Evolutionary conservation across 2,888 invertebrate species (phyloP).

Genomic region (Anodontia alba): DNA sequence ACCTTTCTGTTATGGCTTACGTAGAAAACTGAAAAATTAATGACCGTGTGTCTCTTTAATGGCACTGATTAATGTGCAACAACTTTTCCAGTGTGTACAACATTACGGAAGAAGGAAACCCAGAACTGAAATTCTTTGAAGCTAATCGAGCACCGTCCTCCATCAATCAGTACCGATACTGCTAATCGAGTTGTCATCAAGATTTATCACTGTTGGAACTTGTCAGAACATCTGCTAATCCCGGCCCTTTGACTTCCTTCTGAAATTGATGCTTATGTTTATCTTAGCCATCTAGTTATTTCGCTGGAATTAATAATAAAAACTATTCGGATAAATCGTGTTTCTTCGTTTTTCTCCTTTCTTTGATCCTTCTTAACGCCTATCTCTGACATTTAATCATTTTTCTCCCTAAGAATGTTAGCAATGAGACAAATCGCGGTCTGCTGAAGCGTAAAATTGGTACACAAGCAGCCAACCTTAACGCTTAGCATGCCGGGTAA

Average conservation of each 20-base stretch:
- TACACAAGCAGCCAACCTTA: background rate
- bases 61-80: too few relatives aligned
- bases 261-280: slow-evolving; percentile 11
- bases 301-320: background rate
- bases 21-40: too few relatives aligned
- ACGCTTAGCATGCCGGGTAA: background rate
- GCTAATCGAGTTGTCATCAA: slow-evolving; percentile 20
- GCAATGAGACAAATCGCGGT: background rate
- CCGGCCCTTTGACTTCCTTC: background rate
- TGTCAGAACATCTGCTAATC: slow-evolving; percentile 15
- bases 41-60: too few relatives aligned
- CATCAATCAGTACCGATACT: background rate
- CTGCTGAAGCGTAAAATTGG: background rate
- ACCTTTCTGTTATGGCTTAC: too few relatives aligned
- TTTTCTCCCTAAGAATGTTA: background rate
- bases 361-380: background rate
- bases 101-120: too few relatives aligned
- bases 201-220: slow-evolving; percentile 13
- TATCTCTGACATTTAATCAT: background rate
- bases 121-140: too few relatives aligned
- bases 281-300: slow-evolving; percentile 13
- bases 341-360: background rate
- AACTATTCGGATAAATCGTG: background rate
- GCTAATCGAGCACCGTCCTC: background rate
- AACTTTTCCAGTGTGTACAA: too few relatives aligned